Evolutionary conservation across 2,797 vertebrate genomes (phyloP).

Genomic region (Atherinosoma microstoma): DNA sequence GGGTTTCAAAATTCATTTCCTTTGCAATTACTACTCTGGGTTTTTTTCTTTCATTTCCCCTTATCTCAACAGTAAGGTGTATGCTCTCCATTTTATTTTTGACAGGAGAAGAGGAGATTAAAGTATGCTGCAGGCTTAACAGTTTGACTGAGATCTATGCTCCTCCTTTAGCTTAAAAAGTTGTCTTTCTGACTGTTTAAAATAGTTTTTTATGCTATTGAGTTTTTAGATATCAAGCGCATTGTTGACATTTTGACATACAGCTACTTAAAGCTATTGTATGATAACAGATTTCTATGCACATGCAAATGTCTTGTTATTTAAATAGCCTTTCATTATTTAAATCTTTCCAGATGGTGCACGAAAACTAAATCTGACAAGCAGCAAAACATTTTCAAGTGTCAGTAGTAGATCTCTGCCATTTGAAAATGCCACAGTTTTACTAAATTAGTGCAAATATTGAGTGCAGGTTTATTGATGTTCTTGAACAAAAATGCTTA

Average conservation of each 20-base stretch:
- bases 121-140: constrained; percentile 41
- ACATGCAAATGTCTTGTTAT: constrained; percentile 11
- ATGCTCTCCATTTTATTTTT: constrained; percentile 55
- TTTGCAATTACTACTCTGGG: constrained; percentile 72
- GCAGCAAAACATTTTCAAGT: constrained; percentile 1
- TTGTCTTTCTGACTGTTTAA: constrained; percentile 9
- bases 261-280: neutral
- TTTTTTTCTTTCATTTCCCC: constrained; percentile 71
- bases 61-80: constrained; percentile 48
- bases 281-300: neutral
- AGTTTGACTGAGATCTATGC: constrained; percentile 23
- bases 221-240: constrained; percentile 19
- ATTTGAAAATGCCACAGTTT: neutral
- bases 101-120: constrained; percentile 49
- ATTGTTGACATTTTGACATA: constrained; percentile 26
- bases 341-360: constrained; percentile 22
- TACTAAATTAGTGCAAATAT: neutral
- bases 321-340: constrained; percentile 18
- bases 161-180: constrained; percentile 31
- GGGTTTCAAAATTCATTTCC: constrained; percentile 80
- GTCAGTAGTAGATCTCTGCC: neutral
- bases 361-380: constrained; percentile 14
- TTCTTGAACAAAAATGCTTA: neutral
- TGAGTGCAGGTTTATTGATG: neutral
- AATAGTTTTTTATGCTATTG: constrained; percentile 7